A percentile compares a stretch with the other conserved stretches of the same genome.
These are phyloP conservation scores for Arion vulgaris DNA, from an alignment of 1,140 invertebrate genomes.

Conservation along the genomic window DNA sequence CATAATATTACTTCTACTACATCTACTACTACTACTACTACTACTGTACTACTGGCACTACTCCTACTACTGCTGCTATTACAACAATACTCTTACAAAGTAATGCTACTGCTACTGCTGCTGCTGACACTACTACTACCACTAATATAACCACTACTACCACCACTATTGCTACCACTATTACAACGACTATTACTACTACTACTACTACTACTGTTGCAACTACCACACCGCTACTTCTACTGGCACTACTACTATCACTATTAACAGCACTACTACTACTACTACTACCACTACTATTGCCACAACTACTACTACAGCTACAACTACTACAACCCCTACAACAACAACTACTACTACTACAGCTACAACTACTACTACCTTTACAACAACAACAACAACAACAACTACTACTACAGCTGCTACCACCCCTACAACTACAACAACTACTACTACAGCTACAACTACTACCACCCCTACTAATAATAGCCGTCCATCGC, in stretches of 20 bases:
- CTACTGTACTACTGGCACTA: conserved; percentile 12
- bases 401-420: conserved; percentile 1
- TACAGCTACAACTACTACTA: conserved; percentile 9
- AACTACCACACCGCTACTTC: conserved; percentile 4
- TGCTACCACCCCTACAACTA: no score
- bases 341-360: conserved; percentile 5
- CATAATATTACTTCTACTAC: conserved; percentile 19
- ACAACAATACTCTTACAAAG: conserved; percentile 15
- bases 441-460: no score
- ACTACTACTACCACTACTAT: conserved; percentile 7
- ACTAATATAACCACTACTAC: background rate
- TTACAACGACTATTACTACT: conserved; percentile 1
- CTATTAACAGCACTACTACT: background rate
- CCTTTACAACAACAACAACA: background rate
- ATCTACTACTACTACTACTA: background rate
- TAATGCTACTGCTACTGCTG: background rate
- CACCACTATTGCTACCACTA: conserved; percentile 9
- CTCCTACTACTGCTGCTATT: conserved; percentile 9
- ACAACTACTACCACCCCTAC: no score
- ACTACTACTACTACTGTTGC: conserved; percentile 9
- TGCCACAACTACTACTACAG: background rate
- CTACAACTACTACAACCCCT: conserved; percentile 8
- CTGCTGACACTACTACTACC: background rate
- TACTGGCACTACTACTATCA: background rate
- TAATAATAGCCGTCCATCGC: no score